Evolutionary conservation across 2,113 vertebrate species (phyloP).

Genomic region (Oreochromis tanganicae): DNA sequence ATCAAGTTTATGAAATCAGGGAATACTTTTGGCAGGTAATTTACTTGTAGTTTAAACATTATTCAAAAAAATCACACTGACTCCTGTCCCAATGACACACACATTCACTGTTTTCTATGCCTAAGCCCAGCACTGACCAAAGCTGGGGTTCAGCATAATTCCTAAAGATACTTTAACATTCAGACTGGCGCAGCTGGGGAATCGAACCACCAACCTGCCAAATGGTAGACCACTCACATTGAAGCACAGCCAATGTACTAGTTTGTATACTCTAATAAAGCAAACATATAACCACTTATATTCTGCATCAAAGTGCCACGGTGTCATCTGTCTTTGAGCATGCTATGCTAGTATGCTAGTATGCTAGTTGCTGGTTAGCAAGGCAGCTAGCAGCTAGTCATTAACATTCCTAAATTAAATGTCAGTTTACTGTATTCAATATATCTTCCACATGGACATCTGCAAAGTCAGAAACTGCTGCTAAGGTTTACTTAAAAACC

Average conservation of each 20-base stretch:
- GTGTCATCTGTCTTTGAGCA: neutral
- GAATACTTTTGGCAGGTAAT: neutral
- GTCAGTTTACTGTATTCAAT: neutral
- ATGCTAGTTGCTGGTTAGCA: neutral
- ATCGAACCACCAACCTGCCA: neutral
- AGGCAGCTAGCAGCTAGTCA: neutral
- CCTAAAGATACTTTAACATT: neutral
- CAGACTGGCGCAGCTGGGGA: neutral
- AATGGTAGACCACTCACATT: neutral
- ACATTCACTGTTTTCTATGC: neutral
- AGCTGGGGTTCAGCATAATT: neutral
- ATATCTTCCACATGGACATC: neutral
- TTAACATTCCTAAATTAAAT: neutral
- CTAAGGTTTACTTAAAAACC: neutral
- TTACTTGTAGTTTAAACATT: neutral
- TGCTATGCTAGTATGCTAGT: neutral
- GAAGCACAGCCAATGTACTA: neutral
- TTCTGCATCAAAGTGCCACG: neutral
- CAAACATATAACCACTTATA: neutral
- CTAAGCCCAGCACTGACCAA: neutral
- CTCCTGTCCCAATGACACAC: neutral
- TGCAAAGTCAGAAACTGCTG: neutral
- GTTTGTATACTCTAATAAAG: neutral
- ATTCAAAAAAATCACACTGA: neutral
- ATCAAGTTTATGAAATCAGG: neutral